Evolutionary conservation across 2,797 vertebrate genomes (phyloP), one percentile per base, ranked within the genome.

Genomic region (Echeneis naucrates): DNA sequence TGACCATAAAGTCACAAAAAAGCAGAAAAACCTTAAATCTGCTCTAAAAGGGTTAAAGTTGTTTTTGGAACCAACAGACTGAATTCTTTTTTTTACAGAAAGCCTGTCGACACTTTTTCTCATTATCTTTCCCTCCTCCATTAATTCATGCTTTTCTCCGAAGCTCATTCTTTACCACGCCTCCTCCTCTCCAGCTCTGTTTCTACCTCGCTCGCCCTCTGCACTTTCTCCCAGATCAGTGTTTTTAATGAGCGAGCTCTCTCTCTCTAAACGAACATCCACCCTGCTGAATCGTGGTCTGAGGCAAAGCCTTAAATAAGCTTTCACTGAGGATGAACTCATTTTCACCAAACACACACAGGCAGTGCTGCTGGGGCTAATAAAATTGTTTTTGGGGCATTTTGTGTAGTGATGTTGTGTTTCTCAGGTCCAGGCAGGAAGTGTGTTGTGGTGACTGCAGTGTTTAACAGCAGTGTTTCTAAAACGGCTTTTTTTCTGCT

Each of bases 171-270:
- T 16, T 17, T 24, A 42, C 30, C n/a, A 12, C 26, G 54, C 27
- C 37, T n/a, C 44, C 23, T 32, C 33, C 57, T 40, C 42, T 21
- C 26, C 51, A 3, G 13, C 2, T 60, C 59, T 38, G 5, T 11
- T 38, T 65, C 37, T n/a, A 52, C 52, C 61, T 77, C 57, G 0
- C 32, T 65, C 45, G 23, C 48, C 56, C 50, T 60, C 38, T 59
- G 8, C 77, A 32, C 44, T 32, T 16, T 40, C 27, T 17, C 26
- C 66, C 8, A 30, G 3, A 5, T 35, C 71, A 19, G 23, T 19
- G 42, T 56, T 77, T 86, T 82, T 86, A 88, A 86, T 77, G 84
- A 84, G 72, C 9, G 17, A 8, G 27, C 70, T 16, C 44, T 45
- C 56, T 19, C 53, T 58, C 50, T 72, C 56, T 72, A 74, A 72